Base-by-base conservation (phyloP, 2,888 invertebrate genomes). In the Barypeithes pellucidus region DNA sequence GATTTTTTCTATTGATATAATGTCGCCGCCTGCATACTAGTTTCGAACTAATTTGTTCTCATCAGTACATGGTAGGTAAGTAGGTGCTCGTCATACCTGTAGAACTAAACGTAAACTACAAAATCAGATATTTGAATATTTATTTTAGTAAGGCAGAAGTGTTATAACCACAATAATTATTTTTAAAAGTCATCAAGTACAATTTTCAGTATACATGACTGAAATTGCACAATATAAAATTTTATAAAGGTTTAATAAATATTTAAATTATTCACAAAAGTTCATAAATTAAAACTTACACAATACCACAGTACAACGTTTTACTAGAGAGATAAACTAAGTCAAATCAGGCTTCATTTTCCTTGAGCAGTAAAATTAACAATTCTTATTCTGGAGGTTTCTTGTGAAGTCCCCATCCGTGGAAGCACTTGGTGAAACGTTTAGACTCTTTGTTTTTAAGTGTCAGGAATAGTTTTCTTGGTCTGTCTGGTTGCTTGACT, bases 391-490 rank as follows among this genome's bases (percentile, higher is more conserved):
- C 93, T 1, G 92, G 93, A 33, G 94, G 91, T 75, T 89, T 89
- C 86, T 96, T 97, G 86, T 97, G 95, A 78, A 91, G 90, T 75
- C 96, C 94, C 99, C 99, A 99, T 71, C 98, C 99, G 85, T 99
- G 99, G 90, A 99, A 99, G 87, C 99, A 99, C 87, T 97, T 97
- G 75, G 94, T 95, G 87, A 99, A 99, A 82, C 96, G 90, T 80
- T 92, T 91, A 12, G 97, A 96, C 87, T 99, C 99, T 83, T 97
- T 97, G 84, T 97, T 95, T 87, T 98, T 99, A 79, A 98, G 90
- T 0, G 98, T 96, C 39, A 98, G 90, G 87, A 97, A 95, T 75
- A 99, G 88, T 87, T 98, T 98, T 73, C 99, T 89, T 0, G 94
- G 94, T 73, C 89, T 90, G 39, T 97, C 96, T 0, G 97, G 95